Conservation (phyloP, 2,797 vertebrate species). For the Argya squamiceps region DNA sequence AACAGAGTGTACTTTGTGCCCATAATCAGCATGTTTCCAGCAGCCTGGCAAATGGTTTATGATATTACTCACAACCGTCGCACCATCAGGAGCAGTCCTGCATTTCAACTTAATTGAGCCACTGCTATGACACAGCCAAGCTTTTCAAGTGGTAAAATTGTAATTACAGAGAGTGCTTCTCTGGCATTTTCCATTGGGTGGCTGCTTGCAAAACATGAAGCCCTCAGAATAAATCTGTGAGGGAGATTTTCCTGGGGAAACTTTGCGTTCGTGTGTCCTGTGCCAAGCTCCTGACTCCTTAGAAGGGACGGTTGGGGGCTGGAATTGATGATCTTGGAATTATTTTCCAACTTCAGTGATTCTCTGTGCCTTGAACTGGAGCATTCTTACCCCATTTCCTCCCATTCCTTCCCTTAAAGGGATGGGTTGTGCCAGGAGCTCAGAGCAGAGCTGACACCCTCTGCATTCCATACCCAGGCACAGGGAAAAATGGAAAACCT, state of each 20-base stretch:
- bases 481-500: neutral
- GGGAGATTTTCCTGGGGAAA: neutral
- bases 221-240: neutral
- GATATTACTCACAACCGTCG: neutral
- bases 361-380: neutral
- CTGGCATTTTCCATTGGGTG: slow-evolving; percentile 18
- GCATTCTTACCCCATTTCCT: neutral
- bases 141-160: slow-evolving; percentile 48
- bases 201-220: neutral
- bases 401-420: neutral
- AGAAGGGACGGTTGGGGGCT: rapidly evolving
- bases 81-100: slow-evolving; percentile 8
- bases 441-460: neutral
- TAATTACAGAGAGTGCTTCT: slow-evolving; percentile 40
- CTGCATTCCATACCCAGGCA: neutral
- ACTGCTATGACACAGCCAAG: slow-evolving; percentile 27
- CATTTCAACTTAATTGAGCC: slow-evolving; percentile 28
- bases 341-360: neutral
- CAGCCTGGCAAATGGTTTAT: slow-evolving; percentile 17
- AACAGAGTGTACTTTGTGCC: neutral
- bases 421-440: neutral
- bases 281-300: neutral
- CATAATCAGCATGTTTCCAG: neutral
- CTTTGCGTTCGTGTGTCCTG: rapidly evolving
- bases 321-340: neutral